Base-by-base conservation (phyloP, 2,797 vertebrate species). In the Falco cherrug region DNA sequence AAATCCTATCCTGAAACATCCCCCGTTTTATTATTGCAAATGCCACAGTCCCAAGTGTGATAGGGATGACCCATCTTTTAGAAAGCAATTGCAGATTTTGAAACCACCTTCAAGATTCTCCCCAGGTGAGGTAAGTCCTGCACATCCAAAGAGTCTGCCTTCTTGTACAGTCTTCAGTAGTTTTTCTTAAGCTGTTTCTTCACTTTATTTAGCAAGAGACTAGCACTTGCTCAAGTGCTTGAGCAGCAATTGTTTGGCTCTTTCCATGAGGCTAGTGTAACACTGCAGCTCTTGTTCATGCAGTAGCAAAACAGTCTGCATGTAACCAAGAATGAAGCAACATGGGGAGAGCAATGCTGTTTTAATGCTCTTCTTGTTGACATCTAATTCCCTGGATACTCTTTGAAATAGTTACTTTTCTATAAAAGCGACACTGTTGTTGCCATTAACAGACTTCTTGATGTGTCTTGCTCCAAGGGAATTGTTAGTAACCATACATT, bases 181-280 rank as follows among this genome's bases (percentile, higher is more conserved):
- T 18, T 51, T 25, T 71, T 15, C 10, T 6, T 83, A 16, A 18
- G 11, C 21, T 39, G 4, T 41, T 70, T 73, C 43, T 37, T 63
- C 29, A 9, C 24, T 60, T 60, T 79, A 11, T 37, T 91, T 45
- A 45, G 24, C 2, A 4, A 50, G 31, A 43, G 29, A 69, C 9
- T 0, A 57, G 4, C 5, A 15, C 39, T 39, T 70, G 10, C 73
- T 10, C 5, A 33, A 4, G 61, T 20, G 17, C 77, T 89, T 43
- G 21, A 54, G 10, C 16, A 29, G 39, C 0, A 0, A 1, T 43
- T 18, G 4, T 37, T 59, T 57, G 33, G 25, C 33, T 70, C 43
- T 43, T 60, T 61, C 7, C 0, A 0, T 16, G 33, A 75, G 48
- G 25, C 13, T n/a, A 13, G 37, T 10, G 9, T 18, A 45, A 22